These are phyloP conservation scores for Ochotona curzoniae DNA, from an alignment of 2,113 vertebrate genomes.

Conservation along the genomic window DNA sequence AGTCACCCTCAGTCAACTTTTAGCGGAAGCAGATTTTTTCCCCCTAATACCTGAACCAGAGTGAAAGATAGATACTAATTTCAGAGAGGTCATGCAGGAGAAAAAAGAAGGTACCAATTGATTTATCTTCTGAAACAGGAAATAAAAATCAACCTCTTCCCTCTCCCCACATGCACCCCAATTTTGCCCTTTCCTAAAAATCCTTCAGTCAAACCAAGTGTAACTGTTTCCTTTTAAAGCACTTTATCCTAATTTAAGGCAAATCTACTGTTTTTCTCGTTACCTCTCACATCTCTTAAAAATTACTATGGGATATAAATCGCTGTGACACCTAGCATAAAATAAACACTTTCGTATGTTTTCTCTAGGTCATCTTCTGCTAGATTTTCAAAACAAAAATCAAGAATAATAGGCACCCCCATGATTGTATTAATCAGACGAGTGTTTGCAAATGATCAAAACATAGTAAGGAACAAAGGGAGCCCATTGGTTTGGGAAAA, in stretches of 20 bases:
- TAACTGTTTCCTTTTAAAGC: no score
- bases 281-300: neutral
- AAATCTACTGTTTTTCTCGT: neutral
- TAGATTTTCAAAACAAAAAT: constrained; percentile 28
- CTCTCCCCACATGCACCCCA: fast-evolving
- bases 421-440: neutral
- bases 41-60: neutral
- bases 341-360: neutral
- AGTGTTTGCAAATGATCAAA: neutral
- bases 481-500: neutral
- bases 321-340: neutral
- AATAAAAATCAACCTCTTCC: neutral
- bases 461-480: neutral
- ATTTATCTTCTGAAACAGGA: neutral
- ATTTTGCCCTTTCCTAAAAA: neutral
- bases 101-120: neutral
- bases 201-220: neutral
- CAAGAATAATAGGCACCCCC: neutral
- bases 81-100: neutral
- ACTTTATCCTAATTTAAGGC: neutral
- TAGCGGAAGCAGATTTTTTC: neutral
- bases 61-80: neutral
- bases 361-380: neutral
- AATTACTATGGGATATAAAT: neutral
- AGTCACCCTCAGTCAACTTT: neutral